A percentile compares a stretch with the other conserved stretches of the same genome.
Conservation (phyloP, 2,113 vertebrate species). For the Bathybates hornii region DNA sequence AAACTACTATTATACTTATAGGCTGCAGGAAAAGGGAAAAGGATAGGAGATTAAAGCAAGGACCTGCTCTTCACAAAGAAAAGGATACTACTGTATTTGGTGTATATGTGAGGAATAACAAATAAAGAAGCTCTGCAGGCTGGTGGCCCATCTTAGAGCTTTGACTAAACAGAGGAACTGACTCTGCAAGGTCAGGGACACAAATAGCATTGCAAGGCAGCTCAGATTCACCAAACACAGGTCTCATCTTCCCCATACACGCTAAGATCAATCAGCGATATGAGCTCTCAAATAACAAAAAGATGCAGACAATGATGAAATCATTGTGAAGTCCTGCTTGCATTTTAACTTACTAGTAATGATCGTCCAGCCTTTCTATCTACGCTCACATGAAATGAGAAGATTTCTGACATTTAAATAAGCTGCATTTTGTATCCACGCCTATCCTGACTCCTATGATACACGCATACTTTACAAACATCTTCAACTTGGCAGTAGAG, state of each 20-base stretch:
- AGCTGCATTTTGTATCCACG: neutral
- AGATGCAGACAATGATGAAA: neutral
- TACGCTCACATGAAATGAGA: neutral
- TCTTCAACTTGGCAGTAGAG: neutral
- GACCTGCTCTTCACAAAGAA: neutral
- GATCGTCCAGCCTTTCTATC: neutral
- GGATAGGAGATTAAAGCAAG: neutral
- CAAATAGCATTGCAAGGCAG: constrained; percentile 6
- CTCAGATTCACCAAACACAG: neutral
- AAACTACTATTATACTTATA: neutral
- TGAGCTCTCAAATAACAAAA: neutral
- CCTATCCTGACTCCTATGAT: neutral
- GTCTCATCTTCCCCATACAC: neutral
- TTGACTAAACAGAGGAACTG: constrained; percentile 4
- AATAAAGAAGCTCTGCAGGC: neutral
- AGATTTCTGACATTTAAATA: neutral
- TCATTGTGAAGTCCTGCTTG: neutral
- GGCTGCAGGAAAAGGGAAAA: neutral
- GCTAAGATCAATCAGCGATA: neutral
- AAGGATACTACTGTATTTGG: neutral
- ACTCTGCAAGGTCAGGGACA: neutral
- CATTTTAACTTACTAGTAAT: neutral
- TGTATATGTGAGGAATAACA: neutral
- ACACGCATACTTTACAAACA: neutral
- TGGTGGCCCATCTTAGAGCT: neutral